phyloP scores from a whole-genome alignment of 2,797 vertebrate species.

The Thalassophryne amazonica region DNA sequence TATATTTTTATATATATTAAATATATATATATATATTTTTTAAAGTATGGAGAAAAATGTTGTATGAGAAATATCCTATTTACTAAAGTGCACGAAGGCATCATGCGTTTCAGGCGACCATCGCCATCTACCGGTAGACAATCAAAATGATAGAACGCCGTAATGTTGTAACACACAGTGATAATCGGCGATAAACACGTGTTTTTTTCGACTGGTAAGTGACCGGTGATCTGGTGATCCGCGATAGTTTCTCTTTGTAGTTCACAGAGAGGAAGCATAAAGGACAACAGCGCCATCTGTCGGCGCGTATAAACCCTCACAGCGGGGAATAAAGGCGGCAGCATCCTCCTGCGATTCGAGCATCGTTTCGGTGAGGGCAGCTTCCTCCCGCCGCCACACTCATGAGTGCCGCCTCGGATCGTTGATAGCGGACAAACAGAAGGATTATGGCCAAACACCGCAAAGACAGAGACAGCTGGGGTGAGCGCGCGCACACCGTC shows the following conservation, averaged over 20 bases:
- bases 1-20: no score
- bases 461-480: constrained; percentile 87
- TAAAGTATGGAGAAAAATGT: not conserved
- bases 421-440: constrained; percentile 29
- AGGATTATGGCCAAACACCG: constrained; percentile 79
- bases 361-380: constrained; percentile 55
- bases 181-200: no score
- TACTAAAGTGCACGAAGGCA: constrained; percentile 11
- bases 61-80: not conserved
- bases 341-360: constrained; percentile 65
- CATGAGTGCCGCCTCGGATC: constrained; percentile 65
- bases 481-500: constrained; percentile 75
- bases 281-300: constrained; percentile 52
- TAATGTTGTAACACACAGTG: no score
- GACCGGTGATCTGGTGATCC: no score
- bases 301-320: not conserved
- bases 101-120: not conserved
- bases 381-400: constrained; percentile 61
- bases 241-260: no score
- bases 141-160: no score
- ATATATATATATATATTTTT: no score
- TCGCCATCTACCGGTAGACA: constrained; percentile 18
- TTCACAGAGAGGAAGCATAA: not conserved
- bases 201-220: no score
- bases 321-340: constrained; percentile 66